A percentile compares a stretch with the other conserved stretches of the same genome.
These are phyloP conservation scores for Eurytoma adleriae DNA, from an alignment of 2,888 invertebrate species.

Conservation along the genomic window DNA sequence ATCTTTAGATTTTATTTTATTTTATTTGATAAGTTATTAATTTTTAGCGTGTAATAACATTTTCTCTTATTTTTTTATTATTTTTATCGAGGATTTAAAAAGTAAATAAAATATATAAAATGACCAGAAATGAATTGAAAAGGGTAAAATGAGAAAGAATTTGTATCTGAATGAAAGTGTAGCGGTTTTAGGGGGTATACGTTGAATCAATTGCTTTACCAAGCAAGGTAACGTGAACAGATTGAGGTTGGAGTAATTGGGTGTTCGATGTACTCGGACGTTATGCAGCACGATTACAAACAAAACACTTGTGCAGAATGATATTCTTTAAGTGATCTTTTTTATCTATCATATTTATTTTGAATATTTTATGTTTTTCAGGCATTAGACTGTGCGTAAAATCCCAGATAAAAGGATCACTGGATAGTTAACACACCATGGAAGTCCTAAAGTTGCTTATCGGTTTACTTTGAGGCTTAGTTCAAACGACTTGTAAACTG, in stretches of 20 bases:
- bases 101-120: conserved; percentile 11
- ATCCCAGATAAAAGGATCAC: background rate
- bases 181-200: conserved; percentile 25
- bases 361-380: background rate
- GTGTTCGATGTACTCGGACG: conserved; percentile 49
- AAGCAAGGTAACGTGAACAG: conserved; percentile 44
- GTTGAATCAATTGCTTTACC: conserved; percentile 49
- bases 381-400: background rate
- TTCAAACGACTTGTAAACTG: conserved; percentile 45
- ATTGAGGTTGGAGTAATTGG: conserved; percentile 47
- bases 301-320: background rate
- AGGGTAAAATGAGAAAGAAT: background rate
- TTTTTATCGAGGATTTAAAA: background rate
- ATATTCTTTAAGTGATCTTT: background rate
- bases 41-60: no score
- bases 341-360: background rate
- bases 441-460: conserved; percentile 33
- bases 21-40: no score
- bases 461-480: conserved; percentile 3
- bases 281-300: conserved; percentile 24
- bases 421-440: background rate
- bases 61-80: no score
- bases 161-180: conserved; percentile 10
- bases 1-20: no score
- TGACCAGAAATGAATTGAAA: background rate